A percentile compares a stretch with the other conserved stretches of the same genome.
Conservation (phyloP, 1,140 invertebrate genomes). For the Neodiprion lecontei region DNA sequence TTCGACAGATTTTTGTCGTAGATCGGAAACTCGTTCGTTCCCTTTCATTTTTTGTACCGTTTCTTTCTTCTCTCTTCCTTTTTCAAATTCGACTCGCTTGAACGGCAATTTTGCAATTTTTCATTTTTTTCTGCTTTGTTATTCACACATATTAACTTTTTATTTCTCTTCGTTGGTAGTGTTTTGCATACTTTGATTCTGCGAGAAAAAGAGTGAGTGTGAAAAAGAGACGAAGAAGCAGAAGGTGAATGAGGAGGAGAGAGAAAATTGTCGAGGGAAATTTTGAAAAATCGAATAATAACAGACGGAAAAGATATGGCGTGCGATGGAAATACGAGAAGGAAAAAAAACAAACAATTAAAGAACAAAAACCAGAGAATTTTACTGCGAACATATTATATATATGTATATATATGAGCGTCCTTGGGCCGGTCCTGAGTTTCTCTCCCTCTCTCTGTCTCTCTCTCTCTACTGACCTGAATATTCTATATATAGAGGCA, state of each 20-base stretch:
- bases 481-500: slow-evolving; percentile 48
- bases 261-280: too few relatives aligned
- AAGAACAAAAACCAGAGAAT: too few relatives aligned
- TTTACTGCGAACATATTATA: too few relatives aligned
- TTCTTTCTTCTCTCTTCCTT: not conserved
- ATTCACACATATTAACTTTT: too few relatives aligned
- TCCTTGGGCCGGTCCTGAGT: slow-evolving; percentile 47
- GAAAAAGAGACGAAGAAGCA: too few relatives aligned
- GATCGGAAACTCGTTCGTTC: not conserved
- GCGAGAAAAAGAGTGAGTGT: too few relatives aligned
- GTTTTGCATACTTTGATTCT: too few relatives aligned
- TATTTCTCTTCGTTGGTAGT: too few relatives aligned
- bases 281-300: too few relatives aligned
- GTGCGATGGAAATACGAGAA: not conserved
- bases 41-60: slow-evolving; percentile 8
- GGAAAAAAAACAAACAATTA: not conserved
- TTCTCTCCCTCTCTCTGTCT: slow-evolving; percentile 27
- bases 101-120: not conserved
- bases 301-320: too few relatives aligned
- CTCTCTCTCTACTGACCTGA: slow-evolving; percentile 45
- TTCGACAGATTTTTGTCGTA: not conserved
- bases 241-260: too few relatives aligned
- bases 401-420: slow-evolving; percentile 16
- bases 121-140: not conserved
- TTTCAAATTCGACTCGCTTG: not conserved